Base-by-base conservation (phyloP, 1,140 invertebrate species). In the Dendrolimus punctatus region DNA sequence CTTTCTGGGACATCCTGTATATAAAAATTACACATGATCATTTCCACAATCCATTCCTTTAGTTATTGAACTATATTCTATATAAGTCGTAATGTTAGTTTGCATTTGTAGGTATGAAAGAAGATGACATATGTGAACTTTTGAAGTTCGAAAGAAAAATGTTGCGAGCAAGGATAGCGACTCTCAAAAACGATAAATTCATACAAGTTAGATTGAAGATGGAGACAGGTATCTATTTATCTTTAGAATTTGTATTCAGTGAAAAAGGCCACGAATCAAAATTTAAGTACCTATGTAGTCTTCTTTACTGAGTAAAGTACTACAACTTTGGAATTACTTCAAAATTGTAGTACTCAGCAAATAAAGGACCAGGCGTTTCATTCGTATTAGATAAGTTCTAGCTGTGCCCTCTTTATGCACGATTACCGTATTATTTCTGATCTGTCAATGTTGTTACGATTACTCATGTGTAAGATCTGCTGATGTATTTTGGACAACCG, bases 111-210 rank as follows among this genome's bases (percentile, higher is more conserved):
- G 92, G 93, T 84, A 97, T 99, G 94, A 98, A 98, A 88, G 98
- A 99, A 88, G 97, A 99, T 76, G 97, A 99, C 80, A 93, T 99
- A 49, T 95, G 95, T 69, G 96, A 98, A 79, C 86, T 99, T 40
- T 76, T 99, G 7, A 97, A 96, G 78, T 98, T 98, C 88, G 97
- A 99, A 75, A 90, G 94, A 55, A 99, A 99, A 90, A 96, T 98
- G 91, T 87, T 99, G 37, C 88, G 97, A 64, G 92, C 95, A 5
- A 87, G 95, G 66, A 94, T 98, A 81, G 90, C 95, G 6, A 94
- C 93, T 0, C 78, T 99, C 46, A 94, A 94, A 78, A 96, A 92
- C 80, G 97, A 99, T 76, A 97, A 98, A 88, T 96, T 99, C 82
- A 93, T 99, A 62, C 96, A 98, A 91, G 93, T 95, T 2, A 90